phyloP scores from a whole-genome alignment of 2,797 vertebrate genomes.

The Acanthurus tractus region DNA sequence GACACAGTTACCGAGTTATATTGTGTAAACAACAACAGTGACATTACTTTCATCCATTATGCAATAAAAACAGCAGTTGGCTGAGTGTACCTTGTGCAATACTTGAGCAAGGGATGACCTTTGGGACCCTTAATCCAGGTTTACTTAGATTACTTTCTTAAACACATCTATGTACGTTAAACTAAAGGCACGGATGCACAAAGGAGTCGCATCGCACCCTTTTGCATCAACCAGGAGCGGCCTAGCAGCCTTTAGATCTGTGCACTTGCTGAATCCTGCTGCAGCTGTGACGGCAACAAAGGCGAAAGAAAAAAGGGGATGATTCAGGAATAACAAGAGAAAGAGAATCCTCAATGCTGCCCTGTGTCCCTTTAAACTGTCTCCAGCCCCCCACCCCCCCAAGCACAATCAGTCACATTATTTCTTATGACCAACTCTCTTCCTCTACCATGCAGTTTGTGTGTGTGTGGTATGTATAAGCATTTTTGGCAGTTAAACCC shows the following conservation, averaged over 20 bases:
- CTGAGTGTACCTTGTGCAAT: neutral
- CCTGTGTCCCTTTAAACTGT: slow-evolving; percentile 55
- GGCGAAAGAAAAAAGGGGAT: slow-evolving; percentile 17
- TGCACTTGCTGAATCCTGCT: slow-evolving; percentile 24
- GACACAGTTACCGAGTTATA: neutral
- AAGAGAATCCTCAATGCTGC: slow-evolving; percentile 56
- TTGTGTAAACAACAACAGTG: neutral
- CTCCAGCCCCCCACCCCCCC: slow-evolving; percentile 20
- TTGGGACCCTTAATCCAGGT: neutral
- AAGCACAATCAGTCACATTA: slow-evolving; percentile 35
- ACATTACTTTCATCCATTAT: too few species aligned
- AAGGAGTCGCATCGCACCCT: slow-evolving; percentile 4
- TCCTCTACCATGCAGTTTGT: slow-evolving; percentile 11
- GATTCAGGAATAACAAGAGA: slow-evolving; percentile 48
- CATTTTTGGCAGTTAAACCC: neutral
- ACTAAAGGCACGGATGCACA: slow-evolving; percentile 12
- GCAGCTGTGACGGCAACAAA: slow-evolving; percentile 69
- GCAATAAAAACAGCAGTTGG: neutral
- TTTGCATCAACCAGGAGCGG: too few species aligned
- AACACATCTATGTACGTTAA: neutral
- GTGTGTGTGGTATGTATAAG: slow-evolving; percentile 1
- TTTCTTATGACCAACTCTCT: slow-evolving; percentile 19
- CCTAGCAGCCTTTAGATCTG: slow-evolving; percentile 24
- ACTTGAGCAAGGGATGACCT: neutral
- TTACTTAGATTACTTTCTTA: neutral